Base-by-base conservation (phyloP, 2,113 vertebrate genomes). In the Hydropotes inermis region DNA sequence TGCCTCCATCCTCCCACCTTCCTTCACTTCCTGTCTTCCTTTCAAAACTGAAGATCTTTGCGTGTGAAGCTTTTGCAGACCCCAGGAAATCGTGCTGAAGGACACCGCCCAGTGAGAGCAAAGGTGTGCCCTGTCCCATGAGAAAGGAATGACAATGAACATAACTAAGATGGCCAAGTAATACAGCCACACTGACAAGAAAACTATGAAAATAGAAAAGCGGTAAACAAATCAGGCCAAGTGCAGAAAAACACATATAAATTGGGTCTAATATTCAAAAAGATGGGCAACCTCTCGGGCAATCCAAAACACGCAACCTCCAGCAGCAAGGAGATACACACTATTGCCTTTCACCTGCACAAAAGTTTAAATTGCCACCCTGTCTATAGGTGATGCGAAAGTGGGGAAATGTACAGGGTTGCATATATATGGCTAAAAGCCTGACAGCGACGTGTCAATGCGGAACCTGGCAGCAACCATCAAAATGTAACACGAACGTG, bases 381-480 rank as follows among this genome's bases (percentile, higher is more conserved):
- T 2, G 0, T 3, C 9, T 3, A 0, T 0, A 74, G 54, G 19
- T 0, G 13, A 14, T 0, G 1, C 27, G 14, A 7, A 12, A 0
- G 0, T 2, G 7, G 2, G 33, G 33, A 25, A 6, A 36, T 0
- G 2, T 13, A 36, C 74, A 7, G 5, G 12, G 0, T 1, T 5
- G 0, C 1, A 0, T 1, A 8, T 1, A 6, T 0, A 1, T 3
- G 0, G 9, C 57, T 61, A 36, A 6, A 23, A 54, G 2, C 14
- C 50, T 1, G 4, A 28, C 0, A 6, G n/a, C 17, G 5, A 0
- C 6, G 7, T 1, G 4, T 2, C 3, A 1, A 28, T 9, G 5
- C 14, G 2, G 28, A 57, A 3, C 2, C 8, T 7, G 45, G 5
- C 28, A 5, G 54, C 2, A 50, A 23, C 28, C 36, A 5, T 36